Evolutionary conservation across 92 coral and sea anemone species (phyloP), one percentile per base, ranked within the genome.

Genomic region (Palythoa grandiflora): DNA sequence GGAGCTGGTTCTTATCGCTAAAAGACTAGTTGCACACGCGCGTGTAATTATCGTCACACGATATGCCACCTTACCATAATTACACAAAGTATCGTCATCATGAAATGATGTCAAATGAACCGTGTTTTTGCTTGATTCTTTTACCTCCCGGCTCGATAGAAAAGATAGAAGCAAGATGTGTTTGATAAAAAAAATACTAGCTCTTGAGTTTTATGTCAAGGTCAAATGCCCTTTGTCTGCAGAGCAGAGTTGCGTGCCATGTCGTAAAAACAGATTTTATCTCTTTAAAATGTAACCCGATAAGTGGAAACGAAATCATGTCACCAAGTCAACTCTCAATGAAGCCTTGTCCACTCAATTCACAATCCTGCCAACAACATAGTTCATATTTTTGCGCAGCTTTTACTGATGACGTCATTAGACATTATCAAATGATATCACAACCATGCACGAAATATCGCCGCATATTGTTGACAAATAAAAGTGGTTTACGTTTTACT

Each of bases 241-340:
- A n/a, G 52, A 61, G 59, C 74, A n/a, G 12, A 47, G 86, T 48
- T 81, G 75, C 86, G 76, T 81, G 86, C 86, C 52, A 47, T n/a
- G 73, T 47, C 40, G 86, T 81, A 48, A 44, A 66, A 44, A 15
- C 40, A 48, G 86, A 81, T 81, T 81, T 81, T 81, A 66, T 66
- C 86, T 81, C 86, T 63, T 78, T 80, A 81, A 63, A 81, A 47
- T 81, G 86, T 81, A 81, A 81, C 66, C 76, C 75, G 86, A 81
- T 81, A 51, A 81, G 60, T 66, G n/a, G 66, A 28, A 75, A 68
- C 74, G 28, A 28, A 66, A 48, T 81, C n/a, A n/a, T n/a, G n/a
- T n/a, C 60, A 44, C 86, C 15, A 51, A 68, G 55, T 65, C 19
- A 77, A 66, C 38, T 57, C 39, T 81, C 86, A 81, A 81, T 81